Evolutionary conservation across 2,113 vertebrate species (phyloP).

Genomic region (Candoia aspera): DNA sequence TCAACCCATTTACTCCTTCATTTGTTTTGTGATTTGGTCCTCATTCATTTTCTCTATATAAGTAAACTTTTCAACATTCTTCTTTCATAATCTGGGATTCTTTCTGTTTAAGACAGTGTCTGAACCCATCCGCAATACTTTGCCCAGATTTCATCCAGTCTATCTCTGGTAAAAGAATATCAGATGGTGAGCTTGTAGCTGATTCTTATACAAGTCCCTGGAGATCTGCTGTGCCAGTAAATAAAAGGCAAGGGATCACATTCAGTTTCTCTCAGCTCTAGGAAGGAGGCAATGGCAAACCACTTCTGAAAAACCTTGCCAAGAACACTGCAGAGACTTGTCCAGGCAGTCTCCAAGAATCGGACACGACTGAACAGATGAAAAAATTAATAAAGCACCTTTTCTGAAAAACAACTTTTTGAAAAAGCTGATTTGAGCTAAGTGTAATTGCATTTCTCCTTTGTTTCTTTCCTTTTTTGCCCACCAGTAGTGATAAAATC

Average conservation of each 20-base stretch:
- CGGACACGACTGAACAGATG: too few species aligned
- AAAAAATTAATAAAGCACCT: conserved; percentile 13
- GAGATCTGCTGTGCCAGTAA: not conserved
- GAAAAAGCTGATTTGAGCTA: conserved; percentile 17
- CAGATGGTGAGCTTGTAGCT: not conserved
- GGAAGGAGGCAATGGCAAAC: too few species aligned
- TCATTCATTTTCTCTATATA: not conserved
- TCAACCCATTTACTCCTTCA: not conserved
- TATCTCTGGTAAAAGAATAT: not conserved
- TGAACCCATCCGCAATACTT: too few species aligned
- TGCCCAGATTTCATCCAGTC: not conserved
- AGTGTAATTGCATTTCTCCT: conserved; percentile 5
- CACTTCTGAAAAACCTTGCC: too few species aligned
- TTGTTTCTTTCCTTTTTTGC: not conserved
- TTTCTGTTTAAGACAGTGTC: not conserved
- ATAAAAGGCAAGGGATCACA: not conserved
- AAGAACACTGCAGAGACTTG: too few species aligned
- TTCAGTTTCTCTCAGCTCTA: not conserved
- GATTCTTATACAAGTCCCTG: not conserved
- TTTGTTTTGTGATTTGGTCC: not conserved
- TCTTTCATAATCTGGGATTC: conserved; percentile 34
- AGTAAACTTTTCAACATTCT: not conserved
- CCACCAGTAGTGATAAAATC: not conserved
- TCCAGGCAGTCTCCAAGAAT: too few species aligned
- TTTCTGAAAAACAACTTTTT: conserved; percentile 44